Base-by-base conservation (phyloP, 2,113 vertebrate species). In the Cochlearius cochlearius region DNA sequence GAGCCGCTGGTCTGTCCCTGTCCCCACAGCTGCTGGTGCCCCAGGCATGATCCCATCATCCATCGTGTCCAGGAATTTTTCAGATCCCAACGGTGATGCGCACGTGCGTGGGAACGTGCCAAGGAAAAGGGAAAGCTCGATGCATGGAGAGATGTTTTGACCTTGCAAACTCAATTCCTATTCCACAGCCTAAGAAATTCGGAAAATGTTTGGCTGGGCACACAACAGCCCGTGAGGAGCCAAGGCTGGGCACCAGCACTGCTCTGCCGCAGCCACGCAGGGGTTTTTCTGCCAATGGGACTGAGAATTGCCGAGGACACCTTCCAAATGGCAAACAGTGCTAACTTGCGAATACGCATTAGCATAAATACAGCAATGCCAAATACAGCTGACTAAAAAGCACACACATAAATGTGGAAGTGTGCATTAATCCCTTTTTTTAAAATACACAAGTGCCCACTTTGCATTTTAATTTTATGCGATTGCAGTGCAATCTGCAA, bases 281-380 rank as follows among this genome's bases (percentile, higher is more conserved):
- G 27, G 21, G 9, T 15, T 81, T 47, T 60, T 17, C 60, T 94
- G 81, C 90, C 90, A 92, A 10, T 9, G 43, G 77, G 47, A 41
- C 32, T 2, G 22, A 90, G 62, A 90, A 82, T 39, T 50, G 52
- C 52, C 21, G 47, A n/a, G 86, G 64, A 83, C 45, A 38, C 41
- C 50, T 87, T 96, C 66, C 90, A 92, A 87, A 77, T 97, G 75
- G 96, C 88, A 95, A 91, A 72, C 82, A 45, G 71, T 6, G 10
- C 81, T 66, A 38, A 50, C 58, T 76, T 2, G 26, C 2, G 47
- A 73, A 41, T 52, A 7, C 5, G 6, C 69, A 68, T 69, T n/a
- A 68, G 59, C 88, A 92, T 71, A 77, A 69, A 86, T 39, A 4
- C 50, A 86, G 78, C 82, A n/a, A 5, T 2, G 22, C 92, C 71